Evolutionary conservation across 2,113 vertebrate species (phyloP), one percentile per base, ranked within the genome.

Genomic region (Noctilio leporinus): DNA sequence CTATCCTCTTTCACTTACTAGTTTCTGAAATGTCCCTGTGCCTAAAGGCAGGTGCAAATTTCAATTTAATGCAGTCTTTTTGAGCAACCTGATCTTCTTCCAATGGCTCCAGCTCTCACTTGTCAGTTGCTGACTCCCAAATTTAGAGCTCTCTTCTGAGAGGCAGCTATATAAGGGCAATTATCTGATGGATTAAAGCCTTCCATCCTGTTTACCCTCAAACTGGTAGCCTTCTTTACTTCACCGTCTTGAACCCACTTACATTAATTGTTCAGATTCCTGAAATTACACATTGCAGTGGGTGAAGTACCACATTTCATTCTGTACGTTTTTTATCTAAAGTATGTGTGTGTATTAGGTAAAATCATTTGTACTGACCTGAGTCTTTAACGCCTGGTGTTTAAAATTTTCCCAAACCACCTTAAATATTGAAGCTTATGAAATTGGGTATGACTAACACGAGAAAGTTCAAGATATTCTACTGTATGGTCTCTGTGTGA

Each of bases 381-480:
- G 11, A 0, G 5, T 15, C n/a, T 62, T 78, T 24, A 70, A 65
- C 62, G 38, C 22, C 33, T 43, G 6, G 1, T 40, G 59, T 35
- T 49, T 72, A 55, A 22, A 33, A 92, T 62, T 81, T 89, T 81
- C 35, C 57, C 76, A 85, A 73, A 85, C 96, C 85, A 97, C 96
- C 97, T 97, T 97, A 97, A 97, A 96, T 94, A 7, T 43, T 65
- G 40, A 59, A 40, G 43, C 67, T 49, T 51, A 22, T 20, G 49
- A 59, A 93, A 57, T 1, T 59, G 49, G 75, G 26, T 22, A 24
- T 4, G 57, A 33, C 15, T 5, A 3, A n/a, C 4, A 24, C 16
- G 49, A 35, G 20, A n/a, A 8, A 3, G 0, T 1, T 30, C 19
- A 72, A 35, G 22, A 15, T 45, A 40, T 5, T 92, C 38, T 77